phyloP scores from a whole-genome alignment of 2,113 vertebrate genomes.

The Steatornis caripensis region DNA sequence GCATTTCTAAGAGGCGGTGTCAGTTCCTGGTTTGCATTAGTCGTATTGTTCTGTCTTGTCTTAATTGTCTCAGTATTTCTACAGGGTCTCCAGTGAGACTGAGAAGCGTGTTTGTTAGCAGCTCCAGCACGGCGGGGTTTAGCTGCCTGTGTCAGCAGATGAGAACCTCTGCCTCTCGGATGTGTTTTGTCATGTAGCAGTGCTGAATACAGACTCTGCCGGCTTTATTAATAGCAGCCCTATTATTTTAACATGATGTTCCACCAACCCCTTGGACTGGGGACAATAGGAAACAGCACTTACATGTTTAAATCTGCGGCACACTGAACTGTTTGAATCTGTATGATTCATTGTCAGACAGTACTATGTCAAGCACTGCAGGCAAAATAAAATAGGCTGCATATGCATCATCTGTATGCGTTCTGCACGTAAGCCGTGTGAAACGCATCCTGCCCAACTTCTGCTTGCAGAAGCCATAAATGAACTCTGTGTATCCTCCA shows the following conservation, averaged over 20 bases:
- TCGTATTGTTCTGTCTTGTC: neutral
- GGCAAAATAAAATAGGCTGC: constrained; percentile 23
- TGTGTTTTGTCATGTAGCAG: constrained; percentile 21
- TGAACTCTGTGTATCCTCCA: neutral
- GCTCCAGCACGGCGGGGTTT: neutral
- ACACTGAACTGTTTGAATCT: neutral
- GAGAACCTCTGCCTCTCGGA: neutral
- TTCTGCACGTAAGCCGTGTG: neutral
- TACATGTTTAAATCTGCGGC: neutral
- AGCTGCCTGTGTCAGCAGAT: neutral
- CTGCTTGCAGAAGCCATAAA: neutral
- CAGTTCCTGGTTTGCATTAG: neutral
- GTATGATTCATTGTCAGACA: constrained; percentile 39
- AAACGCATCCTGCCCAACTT: neutral
- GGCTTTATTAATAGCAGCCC: constrained; percentile 42
- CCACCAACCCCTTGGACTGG: constrained; percentile 20
- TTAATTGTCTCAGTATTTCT: neutral
- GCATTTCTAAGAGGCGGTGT: neutral
- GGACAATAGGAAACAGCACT: constrained; percentile 39
- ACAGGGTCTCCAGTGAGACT: neutral
- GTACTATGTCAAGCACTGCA: constrained; percentile 2
- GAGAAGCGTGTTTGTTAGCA: neutral
- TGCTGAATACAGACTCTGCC: neutral
- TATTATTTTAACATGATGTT: constrained; percentile 35
- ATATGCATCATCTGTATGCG: neutral